Percentiles rank a stretch among this genome's conserved stretches.
phyloP scores from a whole-genome alignment of 2,113 vertebrate species.

The Ascaphus truei region DNA sequence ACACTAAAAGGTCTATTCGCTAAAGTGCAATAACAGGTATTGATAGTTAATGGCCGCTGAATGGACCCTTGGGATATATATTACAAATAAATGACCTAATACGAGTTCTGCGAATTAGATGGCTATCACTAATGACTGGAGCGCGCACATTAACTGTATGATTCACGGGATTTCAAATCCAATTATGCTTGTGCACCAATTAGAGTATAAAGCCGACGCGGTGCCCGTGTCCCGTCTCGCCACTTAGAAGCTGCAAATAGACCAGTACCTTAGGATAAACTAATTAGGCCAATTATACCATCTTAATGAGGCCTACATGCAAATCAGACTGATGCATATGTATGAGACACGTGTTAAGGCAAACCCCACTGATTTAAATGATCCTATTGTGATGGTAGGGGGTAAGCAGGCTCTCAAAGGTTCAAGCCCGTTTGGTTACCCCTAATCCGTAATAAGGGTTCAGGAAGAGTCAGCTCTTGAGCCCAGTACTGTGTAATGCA shows the following conservation, averaged over 20 bases:
- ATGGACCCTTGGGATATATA: neutral
- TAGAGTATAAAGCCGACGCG: constrained; percentile 1
- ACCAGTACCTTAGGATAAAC: neutral
- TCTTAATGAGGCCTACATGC: constrained; percentile 20
- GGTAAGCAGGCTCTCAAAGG: too few species aligned
- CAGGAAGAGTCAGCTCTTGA: too few species aligned
- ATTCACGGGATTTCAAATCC: constrained; percentile 15
- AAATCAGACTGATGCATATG: constrained; percentile 24
- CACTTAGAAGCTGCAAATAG: neutral
- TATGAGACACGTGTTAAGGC: neutral
- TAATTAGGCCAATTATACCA: constrained; percentile 1
- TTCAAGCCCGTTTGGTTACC: too few species aligned
- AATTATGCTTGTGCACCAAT: neutral
- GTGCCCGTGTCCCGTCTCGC: neutral
- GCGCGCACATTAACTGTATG: constrained; percentile 15
- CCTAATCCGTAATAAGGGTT: too few species aligned
- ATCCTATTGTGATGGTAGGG: constrained; percentile 7
- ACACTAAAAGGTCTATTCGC: too few species aligned
- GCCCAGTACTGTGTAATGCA: too few species aligned
- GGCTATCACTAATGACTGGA: neutral
- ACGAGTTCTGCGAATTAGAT: neutral
- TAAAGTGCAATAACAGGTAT: too few species aligned
- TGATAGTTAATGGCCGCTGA: neutral
- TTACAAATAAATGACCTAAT: neutral
- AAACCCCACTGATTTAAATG: constrained; percentile 9